Base-by-base conservation (phyloP, 1,140 invertebrate species). In the Drosophila parabipectinata region DNA sequence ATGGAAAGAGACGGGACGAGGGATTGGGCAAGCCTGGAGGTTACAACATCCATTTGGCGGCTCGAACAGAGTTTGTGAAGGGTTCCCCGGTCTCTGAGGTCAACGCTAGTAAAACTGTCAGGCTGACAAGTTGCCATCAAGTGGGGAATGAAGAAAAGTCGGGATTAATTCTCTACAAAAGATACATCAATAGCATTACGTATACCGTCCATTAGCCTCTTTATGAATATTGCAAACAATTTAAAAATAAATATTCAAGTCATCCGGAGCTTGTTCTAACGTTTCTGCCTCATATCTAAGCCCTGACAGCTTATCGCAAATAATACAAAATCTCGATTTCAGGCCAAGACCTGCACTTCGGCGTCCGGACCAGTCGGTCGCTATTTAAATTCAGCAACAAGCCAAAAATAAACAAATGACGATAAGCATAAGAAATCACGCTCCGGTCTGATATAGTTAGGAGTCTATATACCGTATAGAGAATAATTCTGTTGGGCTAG, bases 171-270 rank as follows among this genome's bases (percentile, higher is more conserved):
- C 32, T 10, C 32, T 8, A 34, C 0, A 34, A 10, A 37, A 0
- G 34, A 37, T 21, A 21, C 21, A 21, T 21, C 21, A 21, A 21
- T 14, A 21, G 12, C 34, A 69, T 56, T 68, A 69, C 63, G 66
- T 69, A 69, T 56, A 56, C 64, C 14, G 34, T 48, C 64, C 50
- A 48, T 67, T 24, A 4, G 15, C 63, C 18, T 7, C 10, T 5
- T 9, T 26, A 71, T 71, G 9, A 28, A 45, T 52, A 44, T 58
- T 37, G 28, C 45, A 37, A 51, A 28, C 37, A 73, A 52, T 75
- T 52, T 76, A 76, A 77, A 77, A 77, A 77, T 77, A 77, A 69
- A 53, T 61, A 45, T 34, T 71, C 68, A 68, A 71, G 62, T 77
- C 74, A 77, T 57, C 3, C 71, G 1, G 7, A 12, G 14, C 6